phyloP scores from a whole-genome alignment of 2,888 invertebrate genomes.

The Polyommatus icarus region DNA sequence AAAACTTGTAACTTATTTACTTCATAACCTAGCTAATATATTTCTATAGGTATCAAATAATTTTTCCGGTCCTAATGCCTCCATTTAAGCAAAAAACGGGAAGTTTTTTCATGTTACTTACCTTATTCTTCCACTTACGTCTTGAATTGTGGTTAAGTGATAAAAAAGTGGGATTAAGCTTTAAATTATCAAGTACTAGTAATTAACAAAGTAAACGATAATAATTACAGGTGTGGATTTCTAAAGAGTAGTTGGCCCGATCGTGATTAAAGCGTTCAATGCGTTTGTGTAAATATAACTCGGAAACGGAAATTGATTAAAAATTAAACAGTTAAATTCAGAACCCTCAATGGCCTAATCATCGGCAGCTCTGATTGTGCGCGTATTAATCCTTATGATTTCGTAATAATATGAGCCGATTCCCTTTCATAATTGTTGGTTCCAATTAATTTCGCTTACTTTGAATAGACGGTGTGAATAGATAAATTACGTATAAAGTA shows the following conservation, averaged over 20 bases:
- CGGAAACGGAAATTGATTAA: slow-evolving; percentile 31
- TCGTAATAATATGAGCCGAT: slow-evolving; percentile 26
- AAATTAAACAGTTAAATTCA: slow-evolving; percentile 28
- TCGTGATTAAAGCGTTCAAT: slow-evolving; percentile 24
- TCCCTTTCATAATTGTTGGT: slow-evolving; percentile 17
- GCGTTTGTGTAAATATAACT: slow-evolving; percentile 27
- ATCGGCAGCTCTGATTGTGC: slow-evolving; percentile 29
- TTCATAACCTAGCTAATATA: too few relatives aligned
- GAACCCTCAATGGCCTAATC: slow-evolving; percentile 30
- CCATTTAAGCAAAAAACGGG: too few relatives aligned
- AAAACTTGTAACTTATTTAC: too few relatives aligned
- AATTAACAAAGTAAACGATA: neutral
- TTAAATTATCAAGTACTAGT: neutral
- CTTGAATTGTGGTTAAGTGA: too few relatives aligned
- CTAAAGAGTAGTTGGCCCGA: neutral
- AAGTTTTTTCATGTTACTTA: too few relatives aligned
- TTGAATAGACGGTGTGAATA: neutral
- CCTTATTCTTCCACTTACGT: too few relatives aligned
- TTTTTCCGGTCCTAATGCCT: too few relatives aligned
- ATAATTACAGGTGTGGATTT: slow-evolving; percentile 10
- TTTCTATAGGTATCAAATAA: too few relatives aligned
- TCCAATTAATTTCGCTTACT: slow-evolving; percentile 13
- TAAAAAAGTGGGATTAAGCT: neutral
- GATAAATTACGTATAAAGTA: neutral
- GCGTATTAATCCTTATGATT: slow-evolving; percentile 30